A percentile compares a stretch with the other conserved stretches of the same genome.
phyloP scores from a whole-genome alignment of 2,888 invertebrate genomes.

The Nemurella pictetii region DNA sequence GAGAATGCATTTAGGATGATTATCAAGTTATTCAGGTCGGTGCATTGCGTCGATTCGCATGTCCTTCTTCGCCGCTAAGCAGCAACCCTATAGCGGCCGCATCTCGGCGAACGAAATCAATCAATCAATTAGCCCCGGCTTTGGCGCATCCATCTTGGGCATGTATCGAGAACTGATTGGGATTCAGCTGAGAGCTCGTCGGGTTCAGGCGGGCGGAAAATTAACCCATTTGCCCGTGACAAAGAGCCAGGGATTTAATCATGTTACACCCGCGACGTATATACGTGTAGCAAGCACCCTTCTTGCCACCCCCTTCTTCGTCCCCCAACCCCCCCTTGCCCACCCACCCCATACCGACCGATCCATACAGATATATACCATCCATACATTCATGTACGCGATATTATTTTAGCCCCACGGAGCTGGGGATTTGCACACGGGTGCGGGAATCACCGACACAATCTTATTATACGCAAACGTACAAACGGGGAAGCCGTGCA shows the following conservation, averaged over 20 bases:
- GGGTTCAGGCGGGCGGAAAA: slow-evolving; percentile 53
- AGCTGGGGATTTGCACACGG: neutral
- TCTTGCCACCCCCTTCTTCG: neutral
- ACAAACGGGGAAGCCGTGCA: neutral
- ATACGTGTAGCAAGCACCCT: neutral
- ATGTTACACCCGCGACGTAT: slow-evolving; percentile 33
- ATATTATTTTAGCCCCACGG: neutral
- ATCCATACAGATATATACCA: neutral
- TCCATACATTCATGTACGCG: too few relatives aligned
- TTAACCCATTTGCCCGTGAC: slow-evolving; percentile 54
- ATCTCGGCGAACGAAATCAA: slow-evolving; percentile 8
- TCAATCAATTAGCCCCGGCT: slow-evolving; percentile 2
- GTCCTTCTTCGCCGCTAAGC: neutral
- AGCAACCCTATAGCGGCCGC: neutral
- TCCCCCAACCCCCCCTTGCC: neutral
- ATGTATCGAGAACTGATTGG: neutral
- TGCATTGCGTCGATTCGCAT: neutral
- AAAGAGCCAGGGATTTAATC: slow-evolving; percentile 52
- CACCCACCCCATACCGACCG: neutral
- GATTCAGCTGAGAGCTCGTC: slow-evolving; percentile 34
- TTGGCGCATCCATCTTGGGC: neutral
- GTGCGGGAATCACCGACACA: neutral
- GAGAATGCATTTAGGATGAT: too few relatives aligned
- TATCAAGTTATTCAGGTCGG: neutral
- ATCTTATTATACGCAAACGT: neutral